Conservation (phyloP, 2,797 vertebrate species). For the Phataginus tricuspis region DNA sequence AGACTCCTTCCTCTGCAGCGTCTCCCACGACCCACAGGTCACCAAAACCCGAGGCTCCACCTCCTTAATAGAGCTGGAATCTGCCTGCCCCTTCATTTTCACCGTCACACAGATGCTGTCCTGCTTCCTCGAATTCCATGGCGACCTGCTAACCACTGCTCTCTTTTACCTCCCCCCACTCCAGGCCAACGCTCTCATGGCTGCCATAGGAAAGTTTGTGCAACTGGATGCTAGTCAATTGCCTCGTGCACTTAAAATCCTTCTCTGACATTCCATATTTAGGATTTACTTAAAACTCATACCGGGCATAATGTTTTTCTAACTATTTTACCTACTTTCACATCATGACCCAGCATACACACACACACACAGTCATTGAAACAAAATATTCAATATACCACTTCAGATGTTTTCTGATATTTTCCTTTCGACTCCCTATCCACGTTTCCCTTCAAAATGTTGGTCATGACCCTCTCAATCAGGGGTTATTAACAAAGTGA, state of each 20-base stretch:
- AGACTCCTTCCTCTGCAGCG: not conserved
- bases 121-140: not conserved
- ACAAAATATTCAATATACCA: not conserved
- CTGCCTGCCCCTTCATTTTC: not conserved
- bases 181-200: not conserved
- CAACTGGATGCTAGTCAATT: not conserved
- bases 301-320: not conserved
- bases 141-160: not conserved
- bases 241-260: not conserved
- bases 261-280: not conserved
- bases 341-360: not conserved
- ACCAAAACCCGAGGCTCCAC: not conserved
- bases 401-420: not conserved
- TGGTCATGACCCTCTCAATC: not conserved
- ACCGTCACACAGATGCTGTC: too few relatives aligned
- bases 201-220: not conserved
- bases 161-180: not conserved
- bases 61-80: not conserved
- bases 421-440: not conserved
- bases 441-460: not conserved
- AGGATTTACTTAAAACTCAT: conserved; percentile 15
- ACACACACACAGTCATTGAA: not conserved
- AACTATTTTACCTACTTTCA: not conserved
- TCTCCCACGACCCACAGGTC: not conserved
- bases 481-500: not conserved